Evolutionary conservation across 1,140 invertebrate genomes (phyloP).

Genomic region (Argopecten irradians): DNA sequence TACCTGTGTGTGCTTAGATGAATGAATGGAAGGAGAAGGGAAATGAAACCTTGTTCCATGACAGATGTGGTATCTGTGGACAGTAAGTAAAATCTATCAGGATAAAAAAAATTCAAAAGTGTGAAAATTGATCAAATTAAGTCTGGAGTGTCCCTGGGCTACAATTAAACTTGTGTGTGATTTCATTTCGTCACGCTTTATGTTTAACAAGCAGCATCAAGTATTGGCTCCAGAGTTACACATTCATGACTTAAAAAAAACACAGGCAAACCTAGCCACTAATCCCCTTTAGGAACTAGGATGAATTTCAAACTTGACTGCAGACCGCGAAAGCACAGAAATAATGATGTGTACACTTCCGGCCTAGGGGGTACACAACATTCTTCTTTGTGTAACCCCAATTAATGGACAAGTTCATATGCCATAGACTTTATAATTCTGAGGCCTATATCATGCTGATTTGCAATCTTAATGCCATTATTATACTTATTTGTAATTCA

Average conservation of each 20-base stretch:
- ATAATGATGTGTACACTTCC: not conserved
- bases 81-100: not conserved
- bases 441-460: too few relatives aligned
- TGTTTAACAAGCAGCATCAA: constrained; percentile 8
- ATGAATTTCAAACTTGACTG: constrained; percentile 17
- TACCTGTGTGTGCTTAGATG: too few relatives aligned
- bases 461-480: too few relatives aligned
- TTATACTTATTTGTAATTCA: too few relatives aligned
- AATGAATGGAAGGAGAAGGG: too few relatives aligned
- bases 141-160: not conserved
- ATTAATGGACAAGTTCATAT: not conserved
- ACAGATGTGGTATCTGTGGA: not conserved
- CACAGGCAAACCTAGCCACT: not conserved
- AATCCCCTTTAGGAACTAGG: not conserved
- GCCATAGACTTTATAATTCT: not conserved
- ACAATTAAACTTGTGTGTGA: not conserved
- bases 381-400: not conserved
- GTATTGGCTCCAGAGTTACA: not conserved
- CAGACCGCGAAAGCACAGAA: not conserved
- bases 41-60: not conserved
- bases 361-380: not conserved
- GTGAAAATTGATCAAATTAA: too few relatives aligned
- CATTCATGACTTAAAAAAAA: constrained; percentile 6
- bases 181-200: not conserved
- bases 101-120: not conserved